A percentile compares a stretch with the other conserved stretches of the same genome.
These are phyloP conservation scores for Phanerotoma sp. DNA, from an alignment of 2,888 invertebrate genomes.

Conservation along the genomic window DNA sequence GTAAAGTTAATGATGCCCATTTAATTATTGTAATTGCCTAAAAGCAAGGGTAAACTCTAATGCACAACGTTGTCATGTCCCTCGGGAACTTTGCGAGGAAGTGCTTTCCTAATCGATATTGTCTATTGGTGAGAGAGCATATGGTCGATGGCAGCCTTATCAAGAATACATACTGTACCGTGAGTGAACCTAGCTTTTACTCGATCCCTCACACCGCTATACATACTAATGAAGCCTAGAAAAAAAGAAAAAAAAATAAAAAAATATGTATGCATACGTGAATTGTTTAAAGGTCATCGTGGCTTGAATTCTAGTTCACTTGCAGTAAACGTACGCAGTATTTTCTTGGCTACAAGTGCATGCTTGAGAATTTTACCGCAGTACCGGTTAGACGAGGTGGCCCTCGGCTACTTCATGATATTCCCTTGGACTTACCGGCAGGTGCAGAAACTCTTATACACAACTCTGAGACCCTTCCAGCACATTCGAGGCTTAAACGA, in stretches of 20 bases:
- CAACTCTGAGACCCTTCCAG: conserved; percentile 23
- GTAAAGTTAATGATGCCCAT: no score
- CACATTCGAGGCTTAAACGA: conserved; percentile 13
- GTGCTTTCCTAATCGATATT: conserved; percentile 32
- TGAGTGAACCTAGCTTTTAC: not conserved
- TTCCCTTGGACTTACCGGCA: conserved; percentile 44
- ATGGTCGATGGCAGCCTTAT: conserved; percentile 29
- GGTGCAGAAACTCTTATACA: conserved; percentile 37
- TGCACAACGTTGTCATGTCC: conserved; percentile 17
- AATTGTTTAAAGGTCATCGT: not conserved
- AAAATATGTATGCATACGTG: not conserved
- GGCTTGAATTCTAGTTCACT: conserved; percentile 11
- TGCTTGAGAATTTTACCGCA: conserved; percentile 49
- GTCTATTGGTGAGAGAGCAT: conserved; percentile 30
- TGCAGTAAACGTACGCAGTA: conserved; percentile 11
- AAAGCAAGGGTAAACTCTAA: conserved; percentile 13
- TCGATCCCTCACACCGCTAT: not conserved
- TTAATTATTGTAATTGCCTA: conserved; percentile 35
- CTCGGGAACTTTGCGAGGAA: conserved; percentile 23
- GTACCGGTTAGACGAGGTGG: conserved; percentile 52
- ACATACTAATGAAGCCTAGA: not conserved
- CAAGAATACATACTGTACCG: conserved; percentile 14
- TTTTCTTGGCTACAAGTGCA: conserved; percentile 41
- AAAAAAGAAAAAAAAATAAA: not conserved
- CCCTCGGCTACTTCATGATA: conserved; percentile 43